Evolutionary conservation across 2,888 invertebrate species (phyloP), one percentile per base, ranked within the genome.

Genomic region (Torymus tubicola): DNA sequence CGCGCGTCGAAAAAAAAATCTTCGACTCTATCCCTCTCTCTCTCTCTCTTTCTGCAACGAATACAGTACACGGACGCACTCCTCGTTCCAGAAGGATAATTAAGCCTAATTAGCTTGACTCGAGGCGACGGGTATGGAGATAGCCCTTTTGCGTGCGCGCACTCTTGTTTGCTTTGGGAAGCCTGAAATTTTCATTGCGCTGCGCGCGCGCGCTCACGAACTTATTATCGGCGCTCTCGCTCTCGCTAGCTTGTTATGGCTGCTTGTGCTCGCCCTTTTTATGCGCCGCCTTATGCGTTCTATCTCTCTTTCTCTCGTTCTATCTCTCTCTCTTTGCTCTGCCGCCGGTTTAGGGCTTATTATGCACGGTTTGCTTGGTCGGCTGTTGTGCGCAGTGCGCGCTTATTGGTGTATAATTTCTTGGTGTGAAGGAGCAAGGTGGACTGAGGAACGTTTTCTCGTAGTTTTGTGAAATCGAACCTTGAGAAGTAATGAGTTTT

Each of bases 21-120:
- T 52, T 55, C 69, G n/a, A 14, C 31, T 55, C 42, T 42, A 5
- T 42, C 42, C 3, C 5, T 3, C 18, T 50, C 16, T 61, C 21
- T 21, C 21, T 21, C 21, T 21, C 21, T 21, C 21, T 21, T 2
- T 21, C 21, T 21, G 2, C 2, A 21, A 21, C 21, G 21, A 53
- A 53, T 2, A 21, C 21, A 21, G 24, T 53, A 18, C 53, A 12
- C 31, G n/a, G 42, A 42, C 52, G 5, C 64, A 24, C 63, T 21
- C 57, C 31, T 57, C 67, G 70, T 63, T 64, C 64, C 70, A 64
- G n/a, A 53, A 60, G 67, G 50, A 69, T 74, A 70, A 70, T 73
- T 74, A 63, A 65, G 67, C 52, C 78, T 72, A 72, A 72, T 78
- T 81, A 72, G 69, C 67, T 58, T 14, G 14, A 13, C 16, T 16